Base-by-base conservation (phyloP, 2,888 invertebrate genomes). In the Macroteleia sp. region DNA sequence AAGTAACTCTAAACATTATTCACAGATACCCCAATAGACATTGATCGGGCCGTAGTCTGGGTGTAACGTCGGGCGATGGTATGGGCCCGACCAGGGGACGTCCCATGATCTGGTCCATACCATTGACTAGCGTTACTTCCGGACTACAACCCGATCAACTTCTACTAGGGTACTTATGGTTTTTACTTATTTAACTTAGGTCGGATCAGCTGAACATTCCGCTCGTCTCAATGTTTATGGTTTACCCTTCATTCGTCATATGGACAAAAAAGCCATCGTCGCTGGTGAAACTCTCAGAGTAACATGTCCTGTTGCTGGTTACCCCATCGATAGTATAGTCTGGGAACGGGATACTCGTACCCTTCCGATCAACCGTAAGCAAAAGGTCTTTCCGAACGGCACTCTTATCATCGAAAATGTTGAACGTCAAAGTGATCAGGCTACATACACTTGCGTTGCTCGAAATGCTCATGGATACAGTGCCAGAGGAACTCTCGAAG, bases 401-500 rank as follows among this genome's bases (percentile, higher is more conserved):
- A 97, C 97, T 0, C 93, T 99, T 3, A 96, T 97, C 81, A 98
- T 98, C 87, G 96, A 97, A 92, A 97, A 98, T 90, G 97, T 98
- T 5, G 97, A 98, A 92, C 94, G 97, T 48, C 94, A 95, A 87
- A 96, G 97, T 77, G 98, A 99, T 92, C 97, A 98, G 90, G 98
- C 98, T 6, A 96, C 96, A 0, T 99, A 98, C 92, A 97, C 97
- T 0, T 98, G 98, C 91, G 97, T 97, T 20, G 98, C 97, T 19
- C 96, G 96, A 90, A 98, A 98, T 92, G 95, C 96, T 10, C 97
- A 97, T 90, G 97, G 97, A 71, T 97, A 97, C 92, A 96, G 95
- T 82, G 97, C 97, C 36, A 94, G 96, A 79, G 96, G 97, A 87
- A 95, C 96, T 28, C 94, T 98, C 73, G 97, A 97, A 94, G 96